Conservation (phyloP, 2,888 invertebrate genomes). For the Polylopha cassiicola region DNA sequence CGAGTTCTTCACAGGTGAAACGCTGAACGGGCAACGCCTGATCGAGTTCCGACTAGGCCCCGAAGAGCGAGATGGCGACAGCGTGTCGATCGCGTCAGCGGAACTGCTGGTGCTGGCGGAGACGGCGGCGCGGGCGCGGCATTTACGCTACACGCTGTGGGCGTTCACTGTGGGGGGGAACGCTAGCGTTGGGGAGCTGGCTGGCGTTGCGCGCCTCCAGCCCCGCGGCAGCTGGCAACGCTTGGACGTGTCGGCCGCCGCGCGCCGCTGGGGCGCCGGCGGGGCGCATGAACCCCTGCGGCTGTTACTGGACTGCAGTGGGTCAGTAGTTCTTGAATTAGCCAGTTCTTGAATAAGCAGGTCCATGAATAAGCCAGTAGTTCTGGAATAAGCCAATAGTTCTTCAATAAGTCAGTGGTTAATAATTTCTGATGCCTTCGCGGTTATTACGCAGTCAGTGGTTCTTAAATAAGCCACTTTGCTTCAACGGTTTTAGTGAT, state of each 20-base stretch:
- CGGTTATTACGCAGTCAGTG: no score
- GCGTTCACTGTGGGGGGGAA: constrained; percentile 83
- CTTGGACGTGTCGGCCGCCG: constrained; percentile 37
- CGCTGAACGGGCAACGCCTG: constrained; percentile 89
- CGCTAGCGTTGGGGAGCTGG: constrained; percentile 73
- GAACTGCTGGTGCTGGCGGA: constrained; percentile 83
- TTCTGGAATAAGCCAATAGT: no score
- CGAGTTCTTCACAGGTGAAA: constrained; percentile 79
- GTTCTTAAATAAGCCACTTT: no score
- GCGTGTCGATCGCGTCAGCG: constrained; percentile 85
- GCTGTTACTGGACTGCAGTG: constrained; percentile 86
- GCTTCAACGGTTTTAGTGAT: no score
- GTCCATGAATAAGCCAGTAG: neutral
- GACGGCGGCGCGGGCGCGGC: constrained; percentile 46
- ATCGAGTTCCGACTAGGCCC: constrained; percentile 88
- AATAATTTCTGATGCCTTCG: no score
- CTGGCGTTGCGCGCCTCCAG: constrained; percentile 75
- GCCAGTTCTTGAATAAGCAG: neutral
- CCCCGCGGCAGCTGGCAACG: constrained; percentile 29
- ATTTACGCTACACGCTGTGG: constrained; percentile 81
- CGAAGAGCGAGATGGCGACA: constrained; percentile 75
- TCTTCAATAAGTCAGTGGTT: no score
- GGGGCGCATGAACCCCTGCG: constrained; percentile 79
- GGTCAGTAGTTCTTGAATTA: constrained; percentile 2
- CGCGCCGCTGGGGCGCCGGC: constrained; percentile 80